Conservation (phyloP, 2,797 vertebrate genomes). For the Leptatherina wallacei region DNA sequence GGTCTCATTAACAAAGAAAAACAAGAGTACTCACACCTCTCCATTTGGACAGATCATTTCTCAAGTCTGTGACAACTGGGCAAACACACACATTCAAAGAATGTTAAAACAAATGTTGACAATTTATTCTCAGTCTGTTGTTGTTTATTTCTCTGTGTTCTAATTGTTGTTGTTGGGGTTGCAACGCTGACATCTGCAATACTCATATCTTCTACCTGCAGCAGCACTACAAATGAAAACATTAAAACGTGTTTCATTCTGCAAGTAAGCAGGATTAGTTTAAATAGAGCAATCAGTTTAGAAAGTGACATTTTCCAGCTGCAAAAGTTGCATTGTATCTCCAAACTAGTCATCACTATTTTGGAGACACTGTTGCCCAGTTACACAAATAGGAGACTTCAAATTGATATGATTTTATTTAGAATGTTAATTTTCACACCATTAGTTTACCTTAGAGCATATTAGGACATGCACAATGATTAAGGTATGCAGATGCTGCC, state of each 20-base stretch:
- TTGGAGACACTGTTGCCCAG: background rate
- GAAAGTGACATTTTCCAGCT: no score
- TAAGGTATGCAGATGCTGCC: slow-evolving; percentile 29
- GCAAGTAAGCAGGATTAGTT: no score
- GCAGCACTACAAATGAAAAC: background rate
- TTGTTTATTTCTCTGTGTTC: slow-evolving; percentile 58
- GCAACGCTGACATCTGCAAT: slow-evolving; percentile 46
- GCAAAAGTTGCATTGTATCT: no score
- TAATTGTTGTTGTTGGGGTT: slow-evolving; percentile 34
- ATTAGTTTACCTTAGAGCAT: background rate
- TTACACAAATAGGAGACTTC: background rate
- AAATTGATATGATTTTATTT: background rate
- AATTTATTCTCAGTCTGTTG: slow-evolving; percentile 57
- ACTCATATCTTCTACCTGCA: slow-evolving; percentile 22
- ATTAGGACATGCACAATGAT: background rate
- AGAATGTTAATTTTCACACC: background rate
- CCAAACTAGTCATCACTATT: background rate
- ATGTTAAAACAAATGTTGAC: slow-evolving; percentile 70
- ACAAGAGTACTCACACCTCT: slow-evolving; percentile 72
- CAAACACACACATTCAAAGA: slow-evolving; percentile 35
- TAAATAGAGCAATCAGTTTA: no score
- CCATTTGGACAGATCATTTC: slow-evolving; percentile 78
- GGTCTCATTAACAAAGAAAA: slow-evolving; percentile 27
- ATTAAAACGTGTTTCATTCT: no score
- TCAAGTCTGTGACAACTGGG: slow-evolving; percentile 72